Evolutionary conservation across 2,113 vertebrate genomes (phyloP).

Genomic region (Peucedramus taeniatus): DNA sequence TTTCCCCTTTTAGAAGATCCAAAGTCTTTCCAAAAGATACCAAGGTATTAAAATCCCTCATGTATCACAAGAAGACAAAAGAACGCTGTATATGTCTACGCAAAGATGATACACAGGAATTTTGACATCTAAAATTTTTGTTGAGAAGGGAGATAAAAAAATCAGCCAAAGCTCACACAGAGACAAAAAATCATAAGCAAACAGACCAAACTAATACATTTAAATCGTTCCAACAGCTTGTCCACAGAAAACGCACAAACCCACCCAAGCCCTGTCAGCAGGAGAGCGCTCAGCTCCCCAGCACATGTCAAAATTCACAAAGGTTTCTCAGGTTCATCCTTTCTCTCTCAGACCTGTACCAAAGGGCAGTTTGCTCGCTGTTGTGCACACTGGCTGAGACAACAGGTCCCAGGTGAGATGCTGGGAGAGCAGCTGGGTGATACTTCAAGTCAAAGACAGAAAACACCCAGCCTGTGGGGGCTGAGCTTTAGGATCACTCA

Average conservation of each 20-base stretch:
- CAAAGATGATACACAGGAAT: background rate
- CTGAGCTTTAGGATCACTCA: background rate
- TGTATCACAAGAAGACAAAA: background rate
- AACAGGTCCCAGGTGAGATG: background rate
- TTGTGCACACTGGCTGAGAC: background rate
- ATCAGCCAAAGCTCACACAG: background rate
- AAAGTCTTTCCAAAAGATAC: background rate
- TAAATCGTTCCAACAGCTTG: background rate
- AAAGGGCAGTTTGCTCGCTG: background rate
- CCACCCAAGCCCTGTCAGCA: background rate
- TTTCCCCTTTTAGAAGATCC: background rate
- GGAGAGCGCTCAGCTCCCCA: rapidly evolving
- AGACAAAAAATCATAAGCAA: background rate
- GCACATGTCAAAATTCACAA: background rate
- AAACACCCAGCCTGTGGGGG: rapidly evolving
- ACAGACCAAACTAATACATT: background rate
- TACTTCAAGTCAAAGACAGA: background rate
- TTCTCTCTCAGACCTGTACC: background rate
- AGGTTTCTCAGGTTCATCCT: background rate
- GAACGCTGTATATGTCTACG: background rate
- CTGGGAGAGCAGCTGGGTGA: background rate
- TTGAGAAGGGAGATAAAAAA: background rate
- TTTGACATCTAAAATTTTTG: background rate
- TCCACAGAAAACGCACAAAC: background rate
- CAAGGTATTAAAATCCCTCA: background rate